Conservation (phyloP, 2,797 vertebrate genomes). For the Bovichtus variegatus region DNA sequence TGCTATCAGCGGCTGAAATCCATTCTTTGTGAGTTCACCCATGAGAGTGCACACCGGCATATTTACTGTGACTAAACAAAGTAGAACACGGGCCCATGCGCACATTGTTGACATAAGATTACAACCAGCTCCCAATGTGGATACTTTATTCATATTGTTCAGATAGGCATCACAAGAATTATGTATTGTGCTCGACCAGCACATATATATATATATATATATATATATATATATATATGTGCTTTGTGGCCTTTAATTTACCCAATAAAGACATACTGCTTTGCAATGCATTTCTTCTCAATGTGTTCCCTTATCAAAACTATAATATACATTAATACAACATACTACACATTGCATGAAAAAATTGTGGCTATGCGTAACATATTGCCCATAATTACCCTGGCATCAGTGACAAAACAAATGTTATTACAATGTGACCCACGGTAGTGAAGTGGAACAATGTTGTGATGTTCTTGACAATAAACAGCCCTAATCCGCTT, state of each 20-base stretch:
- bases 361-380: not conserved
- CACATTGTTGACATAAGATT: not conserved
- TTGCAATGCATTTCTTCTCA: not conserved
- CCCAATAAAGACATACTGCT: not conserved
- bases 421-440: conserved; percentile 11
- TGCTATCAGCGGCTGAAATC: too few relatives aligned
- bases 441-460: conserved; percentile 16
- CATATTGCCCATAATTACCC: not conserved
- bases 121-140: not conserved
- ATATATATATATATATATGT: not conserved
- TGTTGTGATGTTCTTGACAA: conserved; percentile 16
- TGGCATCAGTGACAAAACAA: not conserved
- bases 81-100: not conserved
- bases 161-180: not conserved
- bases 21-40: too few relatives aligned
- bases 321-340: not conserved
- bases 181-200: not conserved
- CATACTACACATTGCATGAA: not conserved
- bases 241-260: not conserved
- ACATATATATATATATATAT: not conserved
- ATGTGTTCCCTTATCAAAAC: not conserved
- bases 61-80: not conserved
- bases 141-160: not conserved
- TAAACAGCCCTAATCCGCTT: conserved; percentile 30
- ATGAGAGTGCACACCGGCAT: not conserved